Evolutionary conservation across 2,797 vertebrate genomes (phyloP).

Genomic region (Potorous gilbertii): DNA sequence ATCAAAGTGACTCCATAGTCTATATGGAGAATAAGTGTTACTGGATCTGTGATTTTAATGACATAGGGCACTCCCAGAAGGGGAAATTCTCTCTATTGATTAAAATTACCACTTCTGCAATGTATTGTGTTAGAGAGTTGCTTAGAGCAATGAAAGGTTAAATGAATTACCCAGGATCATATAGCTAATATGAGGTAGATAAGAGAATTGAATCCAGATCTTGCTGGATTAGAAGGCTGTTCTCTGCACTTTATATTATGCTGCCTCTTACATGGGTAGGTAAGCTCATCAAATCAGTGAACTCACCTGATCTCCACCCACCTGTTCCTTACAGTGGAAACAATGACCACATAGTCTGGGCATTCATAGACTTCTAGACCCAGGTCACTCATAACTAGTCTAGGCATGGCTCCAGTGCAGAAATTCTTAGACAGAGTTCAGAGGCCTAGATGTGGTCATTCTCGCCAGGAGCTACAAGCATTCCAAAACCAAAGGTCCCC

Average conservation of each 20-base stretch:
- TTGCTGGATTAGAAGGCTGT: background rate
- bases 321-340: background rate
- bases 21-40: background rate
- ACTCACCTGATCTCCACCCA: background rate
- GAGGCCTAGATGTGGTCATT: background rate
- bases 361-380: background rate
- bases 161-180: background rate
- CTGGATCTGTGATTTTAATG: background rate
- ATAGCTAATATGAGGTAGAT: background rate
- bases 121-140: background rate
- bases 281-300: background rate
- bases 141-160: background rate
- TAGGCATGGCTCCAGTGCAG: background rate
- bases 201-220: background rate
- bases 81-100: background rate
- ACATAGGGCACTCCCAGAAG: background rate
- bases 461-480: background rate
- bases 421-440: background rate
- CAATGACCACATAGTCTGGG: background rate
- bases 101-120: background rate
- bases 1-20: background rate
- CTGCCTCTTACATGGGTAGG: background rate
- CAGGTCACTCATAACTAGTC: background rate
- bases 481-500: background rate
- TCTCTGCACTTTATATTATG: background rate